A percentile compares a stretch with the other conserved stretches of the same genome.
phyloP scores from a whole-genome alignment of 2,888 invertebrate genomes.

The Augochlorella aurata region DNA sequence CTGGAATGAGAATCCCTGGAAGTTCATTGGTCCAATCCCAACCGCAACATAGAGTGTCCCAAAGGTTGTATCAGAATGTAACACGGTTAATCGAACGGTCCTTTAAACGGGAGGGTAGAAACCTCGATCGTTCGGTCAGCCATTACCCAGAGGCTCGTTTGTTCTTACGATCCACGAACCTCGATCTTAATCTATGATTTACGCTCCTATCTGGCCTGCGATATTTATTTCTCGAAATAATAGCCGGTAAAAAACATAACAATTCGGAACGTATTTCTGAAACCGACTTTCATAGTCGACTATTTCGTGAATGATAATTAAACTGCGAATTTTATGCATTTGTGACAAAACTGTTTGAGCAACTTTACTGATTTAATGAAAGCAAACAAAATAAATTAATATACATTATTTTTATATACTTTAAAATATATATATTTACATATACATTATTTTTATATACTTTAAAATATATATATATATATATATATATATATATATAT shows the following conservation, averaged over 20 bases:
- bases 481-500: too few species aligned
- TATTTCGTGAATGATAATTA: too few species aligned
- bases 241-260: background rate
- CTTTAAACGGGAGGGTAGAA: constrained; percentile 68
- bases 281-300: background rate
- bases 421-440: too few species aligned
- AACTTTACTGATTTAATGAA: too few species aligned
- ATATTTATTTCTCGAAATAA: background rate
- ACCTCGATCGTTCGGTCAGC: constrained; percentile 74
- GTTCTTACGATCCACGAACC: constrained; percentile 63
- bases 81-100: constrained; percentile 76
- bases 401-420: too few species aligned
- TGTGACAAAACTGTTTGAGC: too few species aligned
- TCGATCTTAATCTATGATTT: constrained; percentile 22
- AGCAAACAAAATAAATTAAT: too few species aligned
- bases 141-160: constrained; percentile 72
- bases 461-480: too few species aligned
- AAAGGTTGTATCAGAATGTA: constrained; percentile 72
- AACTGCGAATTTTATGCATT: too few species aligned
- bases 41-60: constrained; percentile 62
- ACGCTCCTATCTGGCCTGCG: background rate
- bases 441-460: too few species aligned
- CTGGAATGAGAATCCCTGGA: constrained; percentile 67
- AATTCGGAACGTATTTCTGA: background rate
- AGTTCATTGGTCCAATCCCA: constrained; percentile 50